phyloP scores from a whole-genome alignment of 2,797 vertebrate species.

The Psittacula echo region DNA sequence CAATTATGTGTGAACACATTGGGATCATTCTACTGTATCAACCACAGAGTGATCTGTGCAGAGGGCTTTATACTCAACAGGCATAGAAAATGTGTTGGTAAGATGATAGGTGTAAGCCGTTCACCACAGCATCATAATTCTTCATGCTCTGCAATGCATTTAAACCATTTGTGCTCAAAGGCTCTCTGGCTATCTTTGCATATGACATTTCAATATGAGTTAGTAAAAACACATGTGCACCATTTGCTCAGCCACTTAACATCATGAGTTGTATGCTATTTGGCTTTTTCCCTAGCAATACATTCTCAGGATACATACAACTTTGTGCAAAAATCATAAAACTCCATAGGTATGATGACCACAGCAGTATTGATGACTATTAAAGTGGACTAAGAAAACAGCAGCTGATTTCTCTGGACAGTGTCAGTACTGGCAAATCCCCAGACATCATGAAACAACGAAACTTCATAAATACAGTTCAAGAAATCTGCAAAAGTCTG shows the following conservation, averaged over 20 bases:
- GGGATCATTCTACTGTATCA: slow-evolving; percentile 84
- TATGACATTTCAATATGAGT: slow-evolving; percentile 37
- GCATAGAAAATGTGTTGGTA: slow-evolving; percentile 82
- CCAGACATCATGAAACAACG: not conserved
- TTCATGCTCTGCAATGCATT: slow-evolving; percentile 23
- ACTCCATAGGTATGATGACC: not conserved
- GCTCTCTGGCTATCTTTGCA: slow-evolving; percentile 48
- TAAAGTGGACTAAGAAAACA: not conserved
- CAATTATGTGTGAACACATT: slow-evolving; percentile 80
- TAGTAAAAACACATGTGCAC: slow-evolving; percentile 8
- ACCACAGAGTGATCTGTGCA: slow-evolving; percentile 79
- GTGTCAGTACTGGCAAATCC: not conserved
- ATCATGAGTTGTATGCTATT: not conserved
- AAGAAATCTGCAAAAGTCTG: fast-evolving
- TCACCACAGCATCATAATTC: slow-evolving; percentile 7
- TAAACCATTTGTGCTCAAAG: slow-evolving; percentile 47
- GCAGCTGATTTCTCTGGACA: not conserved
- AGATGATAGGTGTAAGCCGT: slow-evolving; percentile 59
- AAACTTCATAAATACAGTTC: not conserved
- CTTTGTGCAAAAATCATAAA: not conserved
- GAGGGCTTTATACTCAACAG: slow-evolving; percentile 80
- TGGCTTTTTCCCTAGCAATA: slow-evolving; percentile 7
- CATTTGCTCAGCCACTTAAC: slow-evolving; percentile 34
- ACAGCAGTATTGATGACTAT: not conserved
- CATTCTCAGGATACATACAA: not conserved